Conservation (phyloP, 2,797 vertebrate species). For the Diplodus puntazzo region DNA sequence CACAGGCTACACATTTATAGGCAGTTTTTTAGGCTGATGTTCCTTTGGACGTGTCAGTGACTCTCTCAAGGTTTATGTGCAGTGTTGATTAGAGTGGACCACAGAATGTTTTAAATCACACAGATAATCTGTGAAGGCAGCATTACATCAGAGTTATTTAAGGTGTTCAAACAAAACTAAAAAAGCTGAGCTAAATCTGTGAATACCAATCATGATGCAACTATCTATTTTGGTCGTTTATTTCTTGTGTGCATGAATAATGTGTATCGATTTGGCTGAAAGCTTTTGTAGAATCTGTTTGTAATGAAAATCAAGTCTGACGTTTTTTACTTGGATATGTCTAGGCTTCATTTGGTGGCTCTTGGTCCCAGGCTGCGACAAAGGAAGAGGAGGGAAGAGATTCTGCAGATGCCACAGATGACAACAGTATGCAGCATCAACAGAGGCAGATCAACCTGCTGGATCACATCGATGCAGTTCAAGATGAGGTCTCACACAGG, state of each 20-base stretch:
- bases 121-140: background rate
- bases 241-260: background rate
- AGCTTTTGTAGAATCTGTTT: background rate
- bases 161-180: too few species aligned
- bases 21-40: background rate
- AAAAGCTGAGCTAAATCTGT: too few species aligned
- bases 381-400: slow-evolving; percentile 59
- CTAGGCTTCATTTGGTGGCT: slow-evolving; percentile 58
- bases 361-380: slow-evolving; percentile 65
- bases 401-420: slow-evolving; percentile 38
- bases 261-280: background rate
- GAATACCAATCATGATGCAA: background rate
- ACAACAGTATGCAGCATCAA: slow-evolving; percentile 81
- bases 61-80: background rate
- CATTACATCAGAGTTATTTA: background rate
- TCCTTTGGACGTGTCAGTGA: background rate
- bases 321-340: background rate
- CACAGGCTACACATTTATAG: background rate
- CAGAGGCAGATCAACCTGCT: slow-evolving; percentile 96
- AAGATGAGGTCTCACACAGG: slow-evolving; percentile 94
- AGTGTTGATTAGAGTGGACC: background rate
- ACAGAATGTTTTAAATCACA: background rate
- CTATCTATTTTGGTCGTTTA: background rate
- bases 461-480: slow-evolving; percentile 93
- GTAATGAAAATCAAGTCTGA: background rate